phyloP scores from a whole-genome alignment of 2,888 invertebrate species.

The Phaonia tiefii region DNA sequence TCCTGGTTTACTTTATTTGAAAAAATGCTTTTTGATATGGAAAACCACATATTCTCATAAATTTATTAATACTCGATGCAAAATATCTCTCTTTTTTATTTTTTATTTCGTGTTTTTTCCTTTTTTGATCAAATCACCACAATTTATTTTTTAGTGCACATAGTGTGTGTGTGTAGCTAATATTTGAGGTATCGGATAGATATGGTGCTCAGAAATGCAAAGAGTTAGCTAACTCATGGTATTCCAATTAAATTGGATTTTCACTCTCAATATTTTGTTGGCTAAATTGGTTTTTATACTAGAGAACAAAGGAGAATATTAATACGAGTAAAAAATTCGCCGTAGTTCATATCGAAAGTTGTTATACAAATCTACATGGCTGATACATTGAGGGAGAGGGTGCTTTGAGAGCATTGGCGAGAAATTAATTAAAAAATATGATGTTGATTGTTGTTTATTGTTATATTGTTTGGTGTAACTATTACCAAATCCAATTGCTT shows the following conservation, averaged over 20 bases:
- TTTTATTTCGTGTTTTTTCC: neutral
- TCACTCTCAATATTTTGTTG: neutral
- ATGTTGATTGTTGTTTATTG: neutral
- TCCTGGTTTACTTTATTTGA: slow-evolving; percentile 18
- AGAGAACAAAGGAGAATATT: slow-evolving; percentile 1
- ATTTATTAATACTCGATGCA: slow-evolving; percentile 12
- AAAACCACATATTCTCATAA: slow-evolving; percentile 25
- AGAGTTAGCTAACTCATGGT: neutral
- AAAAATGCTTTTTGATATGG: slow-evolving; percentile 20
- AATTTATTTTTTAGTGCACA: slow-evolving; percentile 10
- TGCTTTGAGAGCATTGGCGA: too few species aligned
- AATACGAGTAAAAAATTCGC: neutral
- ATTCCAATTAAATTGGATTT: slow-evolving; percentile 37
- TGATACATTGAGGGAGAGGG: too few species aligned
- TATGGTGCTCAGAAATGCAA: neutral
- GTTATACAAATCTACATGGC: neutral
- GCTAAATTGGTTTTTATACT: slow-evolving; percentile 22
- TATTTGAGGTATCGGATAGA: too few species aligned
- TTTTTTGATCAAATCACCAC: slow-evolving; percentile 7
- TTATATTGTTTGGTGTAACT: too few species aligned
- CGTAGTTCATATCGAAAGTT: neutral
- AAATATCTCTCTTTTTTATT: slow-evolving; percentile 12
- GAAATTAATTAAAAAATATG: slow-evolving; percentile 7
- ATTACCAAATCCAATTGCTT: too few species aligned
- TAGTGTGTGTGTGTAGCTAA: neutral